Conservation (phyloP, 2,797 vertebrate genomes). For the Macropodus opercularis region DNA sequence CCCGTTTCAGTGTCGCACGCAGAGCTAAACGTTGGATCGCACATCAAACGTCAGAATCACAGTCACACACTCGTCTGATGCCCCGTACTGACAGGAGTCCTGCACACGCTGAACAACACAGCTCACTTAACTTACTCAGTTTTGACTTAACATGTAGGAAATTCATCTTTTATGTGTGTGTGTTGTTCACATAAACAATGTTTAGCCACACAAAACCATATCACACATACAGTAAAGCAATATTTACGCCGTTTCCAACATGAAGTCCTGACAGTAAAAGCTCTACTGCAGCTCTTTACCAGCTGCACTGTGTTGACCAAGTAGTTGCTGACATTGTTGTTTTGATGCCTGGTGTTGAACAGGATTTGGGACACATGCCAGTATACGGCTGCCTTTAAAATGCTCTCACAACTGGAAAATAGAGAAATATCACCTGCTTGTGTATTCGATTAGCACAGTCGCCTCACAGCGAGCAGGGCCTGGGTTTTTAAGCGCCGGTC, state of each 20-base stretch:
- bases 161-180: background rate
- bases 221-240: too few relatives aligned
- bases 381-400: too few relatives aligned
- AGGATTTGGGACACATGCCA: too few relatives aligned
- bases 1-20: slow-evolving; percentile 39
- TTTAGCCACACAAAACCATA: too few relatives aligned
- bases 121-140: background rate
- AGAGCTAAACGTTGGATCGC: slow-evolving; percentile 21
- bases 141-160: background rate
- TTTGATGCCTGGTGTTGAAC: background rate
- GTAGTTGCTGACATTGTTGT: background rate
- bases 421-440: too few relatives aligned
- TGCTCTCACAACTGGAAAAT: too few relatives aligned
- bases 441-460: too few relatives aligned
- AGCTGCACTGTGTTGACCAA: background rate
- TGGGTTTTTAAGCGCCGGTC: too few relatives aligned
- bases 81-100: background rate
- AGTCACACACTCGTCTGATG: slow-evolving; percentile 11
- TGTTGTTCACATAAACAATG: too few relatives aligned
- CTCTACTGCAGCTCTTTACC: background rate
- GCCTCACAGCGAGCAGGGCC: too few relatives aligned
- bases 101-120: background rate
- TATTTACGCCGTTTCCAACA: too few relatives aligned
- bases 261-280: too few relatives aligned
- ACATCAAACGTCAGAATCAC: slow-evolving; percentile 5